Base-by-base conservation (phyloP, 2,888 invertebrate species). In the Andrena trimmerana region DNA sequence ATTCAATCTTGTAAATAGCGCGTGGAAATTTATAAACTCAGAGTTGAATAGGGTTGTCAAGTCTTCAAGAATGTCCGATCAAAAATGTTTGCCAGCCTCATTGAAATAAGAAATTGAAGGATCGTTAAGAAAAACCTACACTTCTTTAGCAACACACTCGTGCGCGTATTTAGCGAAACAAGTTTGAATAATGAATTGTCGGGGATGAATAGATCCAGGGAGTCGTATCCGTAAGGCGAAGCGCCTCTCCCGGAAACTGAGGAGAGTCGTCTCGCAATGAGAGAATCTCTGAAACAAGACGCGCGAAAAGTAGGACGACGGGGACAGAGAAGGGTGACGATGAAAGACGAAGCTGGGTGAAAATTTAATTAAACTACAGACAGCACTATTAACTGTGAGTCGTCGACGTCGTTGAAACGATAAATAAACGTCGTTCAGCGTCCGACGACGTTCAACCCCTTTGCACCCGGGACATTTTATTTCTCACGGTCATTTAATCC, bases 311-410 rank as follows among this genome's bases (percentile, higher is more conserved):
- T 74, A 70, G 70, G 54, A 29, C 54, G 76, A 16, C 10, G 16
- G 42, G 10, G 31, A n/a, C 24, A 31, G 29, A 42, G 48, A 16
- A 33, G 31, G n/a, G 33, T 2, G n/a, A 29, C 63, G 69, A 52
- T 10, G 73, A 54, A 74, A 77, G 67, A 62, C 66, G 69, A 50
- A 33, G 59, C 29, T 6, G 54, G 24, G 33, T 24, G 77, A 65
- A 78, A 83, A 83, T 83, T 83, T 70, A 78, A 83, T 83, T 83
- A 83, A 70, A 83, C 48, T 82, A 68, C 82, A 67, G 82, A 67
- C 63, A 31, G 71, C 20, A 48, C 63, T 75, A 68, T 67, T 71
- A 63, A 81, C 67, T 29, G 80, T 6, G 20, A 69, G 59, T 60
- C 50, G 69, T 66, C 65, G 65, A 54, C 69, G 54, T 70, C 70